A percentile compares a stretch with the other conserved stretches of the same genome.
Evolutionary conservation across 1,140 invertebrate genomes (phyloP).

Genomic region (Aphelenchoides avenae): DNA sequence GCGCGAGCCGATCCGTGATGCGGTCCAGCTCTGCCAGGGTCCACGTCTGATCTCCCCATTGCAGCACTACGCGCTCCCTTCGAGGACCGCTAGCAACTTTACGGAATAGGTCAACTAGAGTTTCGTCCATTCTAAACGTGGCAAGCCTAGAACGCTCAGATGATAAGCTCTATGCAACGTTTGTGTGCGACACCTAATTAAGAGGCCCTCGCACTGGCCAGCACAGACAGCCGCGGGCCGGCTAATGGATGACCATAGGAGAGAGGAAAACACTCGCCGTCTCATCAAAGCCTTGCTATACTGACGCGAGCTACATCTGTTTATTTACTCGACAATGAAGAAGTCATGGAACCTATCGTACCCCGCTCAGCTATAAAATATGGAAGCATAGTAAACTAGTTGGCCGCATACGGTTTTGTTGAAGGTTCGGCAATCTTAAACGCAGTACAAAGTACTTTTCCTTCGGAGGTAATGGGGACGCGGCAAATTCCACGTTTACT

Average conservation of each 20-base stretch:
- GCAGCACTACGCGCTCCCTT: slow-evolving; percentile 35
- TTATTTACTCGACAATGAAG: too few relatives aligned
- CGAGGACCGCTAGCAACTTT: slow-evolving; percentile 13
- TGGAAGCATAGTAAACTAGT: too few relatives aligned
- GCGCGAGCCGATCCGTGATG: slow-evolving; percentile 38
- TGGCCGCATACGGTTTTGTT: too few relatives aligned
- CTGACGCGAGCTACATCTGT: background rate
- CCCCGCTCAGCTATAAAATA: too few relatives aligned
- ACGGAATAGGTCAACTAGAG: slow-evolving; percentile 23
- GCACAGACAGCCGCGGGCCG: background rate
- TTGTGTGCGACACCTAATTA: background rate
- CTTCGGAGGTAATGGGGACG: too few relatives aligned
- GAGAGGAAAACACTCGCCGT: background rate
- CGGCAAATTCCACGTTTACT: too few relatives aligned
- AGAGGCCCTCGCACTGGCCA: background rate
- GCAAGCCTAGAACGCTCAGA: background rate
- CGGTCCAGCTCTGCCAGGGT: slow-evolving; percentile 41
- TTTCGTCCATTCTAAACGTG: slow-evolving; percentile 23
- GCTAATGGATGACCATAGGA: background rate
- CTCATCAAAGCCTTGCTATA: slow-evolving; percentile 1
- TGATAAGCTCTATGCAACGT: too few relatives aligned
- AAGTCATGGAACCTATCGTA: too few relatives aligned
- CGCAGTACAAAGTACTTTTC: too few relatives aligned
- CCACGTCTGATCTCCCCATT: slow-evolving; percentile 32
- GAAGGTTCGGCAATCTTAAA: too few relatives aligned